Conservation (phyloP, 2,797 vertebrate species). For the Hydrophis major region DNA sequence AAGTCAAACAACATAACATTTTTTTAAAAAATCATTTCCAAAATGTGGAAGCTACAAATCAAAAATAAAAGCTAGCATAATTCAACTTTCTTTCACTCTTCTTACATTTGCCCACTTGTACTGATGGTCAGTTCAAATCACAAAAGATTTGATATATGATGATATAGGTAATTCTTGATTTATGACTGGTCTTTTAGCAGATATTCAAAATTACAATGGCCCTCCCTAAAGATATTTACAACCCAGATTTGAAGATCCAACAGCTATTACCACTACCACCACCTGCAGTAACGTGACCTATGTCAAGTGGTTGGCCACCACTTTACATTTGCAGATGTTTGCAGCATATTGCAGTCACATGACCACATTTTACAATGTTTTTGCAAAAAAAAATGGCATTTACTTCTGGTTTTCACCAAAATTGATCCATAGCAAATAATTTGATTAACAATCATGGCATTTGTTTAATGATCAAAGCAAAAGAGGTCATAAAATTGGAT, state of each 20-base stretch:
- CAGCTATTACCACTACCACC: background rate
- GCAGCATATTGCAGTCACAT: background rate
- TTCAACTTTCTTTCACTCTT: background rate
- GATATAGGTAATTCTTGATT: background rate
- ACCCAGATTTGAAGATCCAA: background rate
- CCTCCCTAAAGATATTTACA: background rate
- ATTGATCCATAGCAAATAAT: background rate
- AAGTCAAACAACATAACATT: background rate
- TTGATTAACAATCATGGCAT: background rate
- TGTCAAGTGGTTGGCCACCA: background rate
- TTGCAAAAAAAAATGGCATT: background rate
- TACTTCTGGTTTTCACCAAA: background rate
- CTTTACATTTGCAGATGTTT: background rate
- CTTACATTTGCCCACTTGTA: background rate
- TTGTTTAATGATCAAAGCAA: background rate
- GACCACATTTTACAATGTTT: background rate
- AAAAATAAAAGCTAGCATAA: background rate
- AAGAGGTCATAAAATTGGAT: background rate
- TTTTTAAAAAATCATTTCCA: background rate
- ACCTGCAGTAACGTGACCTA: background rate
- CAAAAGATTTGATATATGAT: background rate
- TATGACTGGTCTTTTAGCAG: background rate
- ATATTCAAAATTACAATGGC: background rate
- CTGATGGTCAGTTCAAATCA: background rate
- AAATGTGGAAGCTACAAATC: background rate